A percentile compares a stretch with the other conserved stretches of the same genome.
Evolutionary conservation across 2,797 vertebrate genomes (phyloP).

Genomic region (Nyctibius grandis): DNA sequence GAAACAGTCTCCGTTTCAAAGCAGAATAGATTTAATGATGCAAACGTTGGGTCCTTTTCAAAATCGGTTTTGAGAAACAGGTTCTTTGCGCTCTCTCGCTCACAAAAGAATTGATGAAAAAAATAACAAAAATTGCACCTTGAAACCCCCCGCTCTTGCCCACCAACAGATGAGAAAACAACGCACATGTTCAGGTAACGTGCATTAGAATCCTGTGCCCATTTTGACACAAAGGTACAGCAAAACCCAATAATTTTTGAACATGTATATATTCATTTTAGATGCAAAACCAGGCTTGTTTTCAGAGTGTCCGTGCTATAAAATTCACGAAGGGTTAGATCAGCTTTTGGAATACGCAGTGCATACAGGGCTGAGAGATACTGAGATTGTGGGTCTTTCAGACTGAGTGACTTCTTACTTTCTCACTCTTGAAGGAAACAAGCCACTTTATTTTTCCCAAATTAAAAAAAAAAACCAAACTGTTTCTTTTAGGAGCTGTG

Average conservation of each 20-base stretch:
- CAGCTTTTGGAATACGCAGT: not conserved
- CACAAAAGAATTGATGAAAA: not conserved
- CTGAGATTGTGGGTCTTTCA: not conserved
- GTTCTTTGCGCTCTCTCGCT: not conserved
- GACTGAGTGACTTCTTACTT: not conserved
- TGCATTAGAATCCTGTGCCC: not conserved
- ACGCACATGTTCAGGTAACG: accelerated
- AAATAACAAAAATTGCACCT: not conserved
- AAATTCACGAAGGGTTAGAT: not conserved
- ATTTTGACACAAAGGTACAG: not conserved
- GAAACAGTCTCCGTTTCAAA: not conserved
- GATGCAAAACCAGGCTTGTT: not conserved
- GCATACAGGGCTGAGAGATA: not conserved
- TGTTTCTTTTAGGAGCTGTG: not conserved
- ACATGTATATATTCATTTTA: accelerated
- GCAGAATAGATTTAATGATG: not conserved
- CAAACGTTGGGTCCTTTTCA: not conserved
- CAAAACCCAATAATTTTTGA: not conserved
- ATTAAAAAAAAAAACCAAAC: not conserved
- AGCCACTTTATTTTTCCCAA: not conserved
- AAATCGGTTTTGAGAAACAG: not conserved
- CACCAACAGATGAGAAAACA: not conserved
- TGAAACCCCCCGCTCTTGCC: not conserved
- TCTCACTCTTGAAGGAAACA: not conserved
- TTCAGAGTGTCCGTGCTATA: not conserved